Conservation (phyloP, 1,140 invertebrate species). For the Lethrus apterus region DNA sequence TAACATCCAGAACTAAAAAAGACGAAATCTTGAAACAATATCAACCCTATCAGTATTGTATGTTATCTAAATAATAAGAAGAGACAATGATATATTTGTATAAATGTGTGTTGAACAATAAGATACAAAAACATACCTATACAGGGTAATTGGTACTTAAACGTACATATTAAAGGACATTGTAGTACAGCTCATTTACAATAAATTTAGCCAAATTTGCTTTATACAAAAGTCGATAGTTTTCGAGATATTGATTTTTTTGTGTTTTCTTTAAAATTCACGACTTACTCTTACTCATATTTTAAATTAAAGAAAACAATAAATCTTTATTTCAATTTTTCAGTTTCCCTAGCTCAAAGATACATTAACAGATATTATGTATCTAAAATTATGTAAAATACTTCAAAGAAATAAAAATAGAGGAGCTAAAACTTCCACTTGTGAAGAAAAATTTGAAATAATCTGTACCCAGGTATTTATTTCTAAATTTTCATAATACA, state of each 20-base stretch:
- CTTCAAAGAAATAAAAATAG: too few relatives aligned
- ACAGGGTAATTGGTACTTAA: neutral
- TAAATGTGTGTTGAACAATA: constrained; percentile 8
- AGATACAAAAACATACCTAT: too few relatives aligned
- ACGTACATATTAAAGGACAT: constrained; percentile 4
- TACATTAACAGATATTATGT: too few relatives aligned
- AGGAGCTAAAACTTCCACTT: too few relatives aligned
- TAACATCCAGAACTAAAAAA: too few relatives aligned
- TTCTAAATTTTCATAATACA: too few relatives aligned
- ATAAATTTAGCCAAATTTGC: neutral
- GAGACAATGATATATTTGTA: constrained; percentile 1
- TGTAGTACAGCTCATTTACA: constrained; percentile 2
- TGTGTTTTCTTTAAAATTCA: neutral
- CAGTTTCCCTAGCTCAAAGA: too few relatives aligned
- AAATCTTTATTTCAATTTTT: too few relatives aligned
- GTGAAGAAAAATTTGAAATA: too few relatives aligned
- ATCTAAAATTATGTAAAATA: too few relatives aligned
- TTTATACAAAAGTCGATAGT: neutral
- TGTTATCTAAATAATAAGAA: neutral
- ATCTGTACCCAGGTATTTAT: too few relatives aligned
- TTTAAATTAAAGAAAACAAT: too few relatives aligned
- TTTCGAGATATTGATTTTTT: neutral
- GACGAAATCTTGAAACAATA: neutral
- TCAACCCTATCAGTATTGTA: neutral
- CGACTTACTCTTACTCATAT: neutral